Conservation (phyloP, 2,113 vertebrate species). For the Irena cyanogastra region DNA sequence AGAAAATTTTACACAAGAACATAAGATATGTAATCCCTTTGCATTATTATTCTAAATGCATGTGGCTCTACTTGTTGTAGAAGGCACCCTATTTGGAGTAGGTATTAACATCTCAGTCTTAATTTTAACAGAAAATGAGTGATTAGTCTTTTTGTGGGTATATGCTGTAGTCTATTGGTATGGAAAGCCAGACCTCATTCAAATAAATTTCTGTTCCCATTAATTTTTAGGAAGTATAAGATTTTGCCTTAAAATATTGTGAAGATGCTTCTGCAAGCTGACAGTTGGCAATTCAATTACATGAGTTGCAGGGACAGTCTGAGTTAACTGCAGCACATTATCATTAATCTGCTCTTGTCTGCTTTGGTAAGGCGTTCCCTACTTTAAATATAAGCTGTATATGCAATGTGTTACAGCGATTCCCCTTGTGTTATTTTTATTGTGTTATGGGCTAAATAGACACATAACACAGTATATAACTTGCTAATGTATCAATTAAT, state of each 20-base stretch:
- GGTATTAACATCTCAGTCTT: neutral
- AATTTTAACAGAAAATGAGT: neutral
- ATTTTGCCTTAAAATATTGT: neutral
- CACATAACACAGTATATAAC: conserved; percentile 48
- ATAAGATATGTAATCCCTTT: neutral
- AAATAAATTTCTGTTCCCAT: neutral
- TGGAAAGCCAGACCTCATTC: neutral
- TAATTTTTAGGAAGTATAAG: neutral
- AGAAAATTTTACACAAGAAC: neutral
- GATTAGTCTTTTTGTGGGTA: neutral
- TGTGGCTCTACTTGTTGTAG: neutral
- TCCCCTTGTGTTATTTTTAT: conserved; percentile 49
- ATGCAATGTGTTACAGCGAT: conserved; percentile 25
- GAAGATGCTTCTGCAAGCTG: neutral
- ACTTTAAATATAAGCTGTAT: neutral
- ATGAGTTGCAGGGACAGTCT: neutral
- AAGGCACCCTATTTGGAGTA: neutral
- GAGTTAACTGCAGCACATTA: neutral
- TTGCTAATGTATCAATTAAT: conserved; percentile 66
- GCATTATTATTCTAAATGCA: neutral
- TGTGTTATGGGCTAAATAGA: conserved; percentile 60
- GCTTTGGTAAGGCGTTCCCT: neutral
- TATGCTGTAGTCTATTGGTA: neutral
- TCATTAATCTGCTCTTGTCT: neutral
- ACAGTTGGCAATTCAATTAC: neutral